phyloP scores from a whole-genome alignment of 2,797 vertebrate species.

The Botia kubotai region DNA sequence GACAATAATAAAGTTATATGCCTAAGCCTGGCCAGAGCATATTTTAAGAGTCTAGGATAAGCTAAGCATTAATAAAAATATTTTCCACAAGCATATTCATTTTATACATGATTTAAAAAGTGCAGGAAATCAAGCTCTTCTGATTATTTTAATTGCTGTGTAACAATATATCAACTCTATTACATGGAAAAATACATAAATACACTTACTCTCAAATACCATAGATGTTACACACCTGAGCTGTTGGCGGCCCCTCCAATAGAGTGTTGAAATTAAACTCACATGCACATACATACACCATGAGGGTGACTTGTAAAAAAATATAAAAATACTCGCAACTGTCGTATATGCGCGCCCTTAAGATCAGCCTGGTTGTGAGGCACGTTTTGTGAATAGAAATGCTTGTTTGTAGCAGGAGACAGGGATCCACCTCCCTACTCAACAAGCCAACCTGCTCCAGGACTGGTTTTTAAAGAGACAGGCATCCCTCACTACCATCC shows the following conservation, averaged over 20 bases:
- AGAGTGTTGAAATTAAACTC: slow-evolving; percentile 45
- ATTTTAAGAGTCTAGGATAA: not conserved
- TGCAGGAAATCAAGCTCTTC: not conserved
- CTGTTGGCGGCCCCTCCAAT: slow-evolving; percentile 45
- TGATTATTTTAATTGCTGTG: not conserved
- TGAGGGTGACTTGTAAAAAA: slow-evolving; percentile 31
- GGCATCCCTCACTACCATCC: slow-evolving; percentile 47
- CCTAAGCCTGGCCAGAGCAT: not conserved
- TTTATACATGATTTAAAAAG: not conserved
- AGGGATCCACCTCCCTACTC: slow-evolving; percentile 69
- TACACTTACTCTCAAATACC: slow-evolving; percentile 39
- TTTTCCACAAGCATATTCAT: not conserved
- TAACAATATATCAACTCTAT: not conserved
- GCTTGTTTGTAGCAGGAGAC: slow-evolving; percentile 66
- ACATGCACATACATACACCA: slow-evolving; percentile 37
- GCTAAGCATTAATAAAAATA: not conserved
- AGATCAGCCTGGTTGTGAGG: slow-evolving; percentile 52
- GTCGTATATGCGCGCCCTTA: slow-evolving; percentile 1
- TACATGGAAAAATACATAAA: not conserved
- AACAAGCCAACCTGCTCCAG: slow-evolving; percentile 65
- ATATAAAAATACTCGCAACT: slow-evolving; percentile 31
- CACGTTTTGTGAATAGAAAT: slow-evolving; percentile 67
- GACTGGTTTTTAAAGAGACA: slow-evolving; percentile 72
- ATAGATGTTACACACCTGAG: slow-evolving; percentile 56
- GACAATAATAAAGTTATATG: not conserved